phyloP scores from a whole-genome alignment of 2,797 vertebrate species.

The Aplochiton taeniatus region DNA sequence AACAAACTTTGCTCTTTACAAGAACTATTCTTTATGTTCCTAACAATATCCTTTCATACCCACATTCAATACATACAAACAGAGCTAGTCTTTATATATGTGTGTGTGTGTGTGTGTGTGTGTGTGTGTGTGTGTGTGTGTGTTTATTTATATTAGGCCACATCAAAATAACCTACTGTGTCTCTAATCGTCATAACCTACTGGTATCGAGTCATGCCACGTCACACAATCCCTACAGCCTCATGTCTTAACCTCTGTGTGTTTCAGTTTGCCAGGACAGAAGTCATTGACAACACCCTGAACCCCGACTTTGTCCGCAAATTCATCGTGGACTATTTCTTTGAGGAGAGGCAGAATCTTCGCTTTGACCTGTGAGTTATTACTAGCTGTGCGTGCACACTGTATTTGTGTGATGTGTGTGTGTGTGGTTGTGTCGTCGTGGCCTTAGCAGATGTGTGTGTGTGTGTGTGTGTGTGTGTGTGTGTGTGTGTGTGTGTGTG shows the following conservation, averaged over 20 bases:
- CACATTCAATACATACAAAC: too few species aligned
- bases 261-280: conserved; percentile 91
- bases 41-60: too few species aligned
- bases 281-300: conserved; percentile 97
- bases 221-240: not conserved
- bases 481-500: not conserved
- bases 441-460: too few species aligned
- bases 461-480: not conserved
- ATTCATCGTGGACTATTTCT: conserved; percentile 98
- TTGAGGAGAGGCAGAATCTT: conserved; percentile 96
- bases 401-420: not conserved
- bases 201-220: not conserved
- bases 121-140: too few species aligned
- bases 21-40: too few species aligned
- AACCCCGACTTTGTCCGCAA: conserved; percentile 98
- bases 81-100: too few species aligned
- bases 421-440: not conserved
- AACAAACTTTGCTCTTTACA: too few species aligned
- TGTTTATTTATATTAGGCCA: too few species aligned
- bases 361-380: conserved; percentile 97
- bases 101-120: too few species aligned
- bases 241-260: not conserved
- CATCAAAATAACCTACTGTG: too few species aligned
- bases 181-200: too few species aligned
- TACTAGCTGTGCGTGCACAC: conserved; percentile 3